Conservation (phyloP, 1,140 invertebrate genomes). For the Drosophila takahashii region DNA sequence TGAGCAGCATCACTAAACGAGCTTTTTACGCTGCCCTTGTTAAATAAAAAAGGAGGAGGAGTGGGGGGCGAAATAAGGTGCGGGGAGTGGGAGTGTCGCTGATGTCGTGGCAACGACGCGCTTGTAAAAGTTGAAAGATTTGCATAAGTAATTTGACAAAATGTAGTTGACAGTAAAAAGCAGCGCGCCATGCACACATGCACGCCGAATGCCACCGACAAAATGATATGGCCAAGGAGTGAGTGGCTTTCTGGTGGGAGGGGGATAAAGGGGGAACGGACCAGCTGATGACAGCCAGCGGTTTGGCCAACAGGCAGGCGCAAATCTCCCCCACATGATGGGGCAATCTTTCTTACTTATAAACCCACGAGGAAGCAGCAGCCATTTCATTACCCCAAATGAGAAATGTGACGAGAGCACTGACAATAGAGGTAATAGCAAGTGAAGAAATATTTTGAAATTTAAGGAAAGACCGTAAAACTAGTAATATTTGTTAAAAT, state of each 20-base stretch:
- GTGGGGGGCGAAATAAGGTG: not conserved
- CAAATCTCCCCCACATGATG: constrained; percentile 43
- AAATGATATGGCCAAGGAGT: constrained; percentile 57
- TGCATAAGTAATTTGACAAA: constrained; percentile 84
- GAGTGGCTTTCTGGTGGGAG: not conserved
- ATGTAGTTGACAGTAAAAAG: constrained; percentile 83
- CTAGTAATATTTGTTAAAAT: too few species aligned
- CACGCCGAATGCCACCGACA: constrained; percentile 49
- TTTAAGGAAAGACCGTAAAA: not conserved
- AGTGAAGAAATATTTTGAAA: constrained; percentile 11
- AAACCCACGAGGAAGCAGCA: constrained; percentile 10
- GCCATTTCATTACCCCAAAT: constrained; percentile 42
- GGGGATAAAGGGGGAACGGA: not conserved
- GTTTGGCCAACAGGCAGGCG: constrained; percentile 23
- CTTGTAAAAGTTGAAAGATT: constrained; percentile 83
- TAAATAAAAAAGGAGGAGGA: constrained; percentile 8
- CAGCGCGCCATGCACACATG: constrained; percentile 53
- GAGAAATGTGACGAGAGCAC: constrained; percentile 28
- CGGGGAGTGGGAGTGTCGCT: constrained; percentile 13
- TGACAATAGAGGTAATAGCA: constrained; percentile 19
- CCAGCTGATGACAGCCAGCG: constrained; percentile 28
- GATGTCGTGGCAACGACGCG: constrained; percentile 73
- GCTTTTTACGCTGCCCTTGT: constrained; percentile 60
- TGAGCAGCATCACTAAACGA: constrained; percentile 63
- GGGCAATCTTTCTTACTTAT: constrained; percentile 78